Evolutionary conservation across 2,797 vertebrate genomes (phyloP), one percentile per base, ranked within the genome.

Genomic region (Xyrichtys novacula): DNA sequence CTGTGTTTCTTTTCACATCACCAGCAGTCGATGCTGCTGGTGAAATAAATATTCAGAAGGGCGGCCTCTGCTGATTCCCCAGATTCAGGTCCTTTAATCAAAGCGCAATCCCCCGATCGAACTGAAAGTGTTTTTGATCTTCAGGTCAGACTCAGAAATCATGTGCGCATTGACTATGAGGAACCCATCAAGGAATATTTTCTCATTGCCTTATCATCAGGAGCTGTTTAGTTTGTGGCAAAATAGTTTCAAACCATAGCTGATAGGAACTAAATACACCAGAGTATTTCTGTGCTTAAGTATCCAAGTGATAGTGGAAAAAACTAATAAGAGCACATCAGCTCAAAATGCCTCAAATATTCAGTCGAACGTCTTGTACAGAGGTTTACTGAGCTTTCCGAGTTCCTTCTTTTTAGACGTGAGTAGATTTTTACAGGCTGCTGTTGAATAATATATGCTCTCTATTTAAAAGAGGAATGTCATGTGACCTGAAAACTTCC

Each of bases 11-110:
- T n/a, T 46, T 68, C 19, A 38, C 66, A 60, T 81, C 70, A 78
- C 49, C 15, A 47, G 48, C 50, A 53, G 70, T 59, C 56, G 62
- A 74, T 68, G 48, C 64, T 58, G 42, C 20, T 10, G 9, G 47
- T 69, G 44, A 83, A 85, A 77, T 50, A 70, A 6, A 61, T 38
- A 76, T 64, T 75, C 72, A 52, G 65, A 43, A 70, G 20, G 28
- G 25, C 59, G 47, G 32, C 59, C 38, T 61, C 19, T 2, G 9
- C 50, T 32, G 53, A 39, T 65, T 62, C 17, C 44, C 52, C 16
- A 36, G 43, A 34, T 54, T 71, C 60, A 63, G 47, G 32, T 54
- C 58, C 34, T 65, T 44, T 66, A 74, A 78, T 71, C 62, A 79
- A 40, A 71, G 65, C 31, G 32, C 11, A 68, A 38, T 32, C 29